These are phyloP conservation scores for Lerema accius DNA, from an alignment of 1,140 invertebrate species.

Conservation along the genomic window DNA sequence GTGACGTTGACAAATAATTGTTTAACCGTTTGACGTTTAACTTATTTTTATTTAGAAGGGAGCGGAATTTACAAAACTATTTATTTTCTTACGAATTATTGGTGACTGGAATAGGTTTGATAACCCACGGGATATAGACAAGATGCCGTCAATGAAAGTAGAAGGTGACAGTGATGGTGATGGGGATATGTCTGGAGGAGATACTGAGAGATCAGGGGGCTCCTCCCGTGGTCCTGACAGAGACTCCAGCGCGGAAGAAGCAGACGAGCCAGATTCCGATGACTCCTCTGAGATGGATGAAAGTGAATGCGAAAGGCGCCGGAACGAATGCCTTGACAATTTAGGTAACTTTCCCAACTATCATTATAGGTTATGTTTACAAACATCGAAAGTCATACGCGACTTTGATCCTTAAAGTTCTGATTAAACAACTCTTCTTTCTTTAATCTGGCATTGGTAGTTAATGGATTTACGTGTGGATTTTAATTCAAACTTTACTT, in stretches of 20 bases:
- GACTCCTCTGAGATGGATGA: constrained; percentile 96
- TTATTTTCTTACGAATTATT: not conserved
- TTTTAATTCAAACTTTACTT: no score
- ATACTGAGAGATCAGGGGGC: constrained; percentile 85
- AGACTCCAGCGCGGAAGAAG: constrained; percentile 88
- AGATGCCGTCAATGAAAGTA: constrained; percentile 84
- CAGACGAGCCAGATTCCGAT: constrained; percentile 89
- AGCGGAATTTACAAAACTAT: constrained; percentile 39
- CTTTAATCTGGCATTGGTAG: not conserved
- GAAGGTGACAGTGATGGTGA: constrained; percentile 84
- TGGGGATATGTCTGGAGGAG: constrained; percentile 84
- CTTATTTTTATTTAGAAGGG: constrained; percentile 44
- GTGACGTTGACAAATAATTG: constrained; percentile 8
- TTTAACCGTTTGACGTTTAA: constrained; percentile 44
- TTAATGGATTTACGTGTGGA: not conserved
- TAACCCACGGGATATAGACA: not conserved
- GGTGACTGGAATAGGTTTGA: not conserved
- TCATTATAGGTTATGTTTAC: constrained; percentile 78
- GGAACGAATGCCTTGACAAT: constrained; percentile 93
- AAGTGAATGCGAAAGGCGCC: constrained; percentile 92
- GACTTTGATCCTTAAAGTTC: constrained; percentile 40
- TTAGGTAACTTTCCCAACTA: constrained; percentile 79
- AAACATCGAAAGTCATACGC: constrained; percentile 55
- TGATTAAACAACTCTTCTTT: not conserved
- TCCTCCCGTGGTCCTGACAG: constrained; percentile 85